These are phyloP conservation scores for Sphinx pinastri DNA, from an alignment of 2,888 invertebrate genomes.

Conservation along the genomic window DNA sequence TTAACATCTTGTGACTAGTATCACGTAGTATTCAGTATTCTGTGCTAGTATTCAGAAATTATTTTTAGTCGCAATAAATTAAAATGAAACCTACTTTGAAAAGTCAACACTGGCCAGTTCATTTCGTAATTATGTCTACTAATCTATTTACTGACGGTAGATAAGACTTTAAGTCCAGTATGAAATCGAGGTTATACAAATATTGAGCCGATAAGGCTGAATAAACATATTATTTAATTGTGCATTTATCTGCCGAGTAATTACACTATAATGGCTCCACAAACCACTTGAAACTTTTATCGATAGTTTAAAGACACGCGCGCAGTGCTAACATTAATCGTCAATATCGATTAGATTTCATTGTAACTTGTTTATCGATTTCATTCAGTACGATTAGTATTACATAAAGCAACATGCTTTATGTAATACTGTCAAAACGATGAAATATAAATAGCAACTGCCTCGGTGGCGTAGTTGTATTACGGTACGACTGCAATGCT, in stretches of 20 bases:
- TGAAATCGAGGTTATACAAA: constrained; percentile 20
- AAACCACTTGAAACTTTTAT: constrained; percentile 16
- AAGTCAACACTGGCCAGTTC: not conserved
- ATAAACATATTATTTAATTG: constrained; percentile 9
- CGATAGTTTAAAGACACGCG: constrained; percentile 1
- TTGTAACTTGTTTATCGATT: not conserved
- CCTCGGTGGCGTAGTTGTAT: too few species aligned
- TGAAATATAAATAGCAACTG: too few species aligned
- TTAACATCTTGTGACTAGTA: too few species aligned
- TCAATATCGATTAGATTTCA: not conserved
- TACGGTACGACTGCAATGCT: too few species aligned
- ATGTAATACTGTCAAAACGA: not conserved
- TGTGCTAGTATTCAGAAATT: too few species aligned
- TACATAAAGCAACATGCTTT: too few species aligned
- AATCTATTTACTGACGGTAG: not conserved
- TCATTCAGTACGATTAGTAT: not conserved
- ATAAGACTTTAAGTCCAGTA: not conserved
- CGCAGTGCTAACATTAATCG: constrained; percentile 3
- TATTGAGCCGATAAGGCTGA: not conserved
- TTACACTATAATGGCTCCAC: constrained; percentile 5
- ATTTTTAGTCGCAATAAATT: too few species aligned
- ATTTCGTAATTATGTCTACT: constrained; percentile 5
- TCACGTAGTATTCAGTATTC: too few species aligned
- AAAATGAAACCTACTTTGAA: too few species aligned
- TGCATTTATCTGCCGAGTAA: not conserved